These are phyloP conservation scores for Alectura lathami DNA, from an alignment of 2,113 vertebrate species.

Conservation along the genomic window DNA sequence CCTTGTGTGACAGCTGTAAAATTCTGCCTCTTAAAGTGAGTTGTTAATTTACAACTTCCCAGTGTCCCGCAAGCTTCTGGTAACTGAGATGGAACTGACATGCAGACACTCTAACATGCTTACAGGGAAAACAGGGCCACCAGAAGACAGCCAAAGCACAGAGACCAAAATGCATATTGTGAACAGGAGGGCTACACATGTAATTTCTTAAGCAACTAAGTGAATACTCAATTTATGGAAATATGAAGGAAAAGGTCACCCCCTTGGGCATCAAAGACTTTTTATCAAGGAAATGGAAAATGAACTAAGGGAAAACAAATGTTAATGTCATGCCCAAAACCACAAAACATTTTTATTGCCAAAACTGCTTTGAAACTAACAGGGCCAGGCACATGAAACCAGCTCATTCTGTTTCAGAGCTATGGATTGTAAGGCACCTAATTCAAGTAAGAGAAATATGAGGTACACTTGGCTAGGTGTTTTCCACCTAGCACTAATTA, in stretches of 20 bases:
- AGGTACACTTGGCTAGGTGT: slow-evolving; percentile 29
- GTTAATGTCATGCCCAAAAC: slow-evolving; percentile 59
- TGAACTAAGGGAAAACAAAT: slow-evolving; percentile 72
- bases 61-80: background rate
- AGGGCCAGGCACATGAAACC: slow-evolving; percentile 25
- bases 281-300: slow-evolving; percentile 70
- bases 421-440: slow-evolving; percentile 14
- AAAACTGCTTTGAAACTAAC: slow-evolving; percentile 68
- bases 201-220: slow-evolving; percentile 22
- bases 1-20: background rate
- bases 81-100: background rate
- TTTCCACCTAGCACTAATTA: slow-evolving; percentile 38
- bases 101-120: background rate
- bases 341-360: slow-evolving; percentile 65
- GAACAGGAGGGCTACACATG: background rate
- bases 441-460: slow-evolving; percentile 5
- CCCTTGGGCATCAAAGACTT: slow-evolving; percentile 63
- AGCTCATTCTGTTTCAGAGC: slow-evolving; percentile 42
- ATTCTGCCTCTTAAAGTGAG: background rate
- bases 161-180: background rate
- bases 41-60: slow-evolving; percentile 28
- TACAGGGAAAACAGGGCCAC: background rate
- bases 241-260: slow-evolving; percentile 62
- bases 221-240: slow-evolving; percentile 57
- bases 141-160: background rate